Conservation (phyloP, 1,140 invertebrate genomes). For the Scylla paramamosain region DNA sequence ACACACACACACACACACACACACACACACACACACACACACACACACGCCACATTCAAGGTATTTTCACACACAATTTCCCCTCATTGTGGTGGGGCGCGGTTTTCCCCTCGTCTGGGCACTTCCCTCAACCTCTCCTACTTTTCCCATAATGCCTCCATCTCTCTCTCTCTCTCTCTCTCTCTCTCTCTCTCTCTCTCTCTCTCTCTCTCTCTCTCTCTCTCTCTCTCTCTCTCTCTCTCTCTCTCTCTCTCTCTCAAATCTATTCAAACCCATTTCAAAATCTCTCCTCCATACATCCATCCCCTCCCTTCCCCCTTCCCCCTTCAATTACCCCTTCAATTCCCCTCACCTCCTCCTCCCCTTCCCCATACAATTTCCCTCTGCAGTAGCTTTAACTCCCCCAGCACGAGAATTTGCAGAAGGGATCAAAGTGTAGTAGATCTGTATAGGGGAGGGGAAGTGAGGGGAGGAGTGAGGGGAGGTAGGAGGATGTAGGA, state of each 20-base stretch:
- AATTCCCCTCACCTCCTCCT: slow-evolving; percentile 23
- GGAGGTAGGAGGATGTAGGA: background rate
- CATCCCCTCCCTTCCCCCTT: background rate
- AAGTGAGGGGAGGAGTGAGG: background rate
- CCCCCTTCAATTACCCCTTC: background rate
- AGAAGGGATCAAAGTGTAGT: too few relatives aligned
- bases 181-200: slow-evolving; percentile 6
- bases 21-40: background rate
- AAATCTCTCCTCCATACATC: background rate
- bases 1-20: slow-evolving; percentile 39
- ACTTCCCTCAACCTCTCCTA: background rate
- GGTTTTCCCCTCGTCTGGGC: background rate
- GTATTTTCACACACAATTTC: slow-evolving; percentile 25
- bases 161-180: slow-evolving; percentile 11
- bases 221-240: background rate
- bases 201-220: background rate
- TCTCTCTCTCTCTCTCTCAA: background rate
- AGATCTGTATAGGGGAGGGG: background rate
- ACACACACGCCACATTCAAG: slow-evolving; percentile 23
- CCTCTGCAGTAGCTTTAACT: background rate
- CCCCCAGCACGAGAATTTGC: background rate
- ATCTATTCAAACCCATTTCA: background rate
- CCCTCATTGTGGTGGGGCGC: too few relatives aligned
- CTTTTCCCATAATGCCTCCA: background rate
- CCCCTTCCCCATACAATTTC: background rate